Evolutionary conservation across 2,113 vertebrate genomes (phyloP).

Genomic region (Elgaria multicarinata): DNA sequence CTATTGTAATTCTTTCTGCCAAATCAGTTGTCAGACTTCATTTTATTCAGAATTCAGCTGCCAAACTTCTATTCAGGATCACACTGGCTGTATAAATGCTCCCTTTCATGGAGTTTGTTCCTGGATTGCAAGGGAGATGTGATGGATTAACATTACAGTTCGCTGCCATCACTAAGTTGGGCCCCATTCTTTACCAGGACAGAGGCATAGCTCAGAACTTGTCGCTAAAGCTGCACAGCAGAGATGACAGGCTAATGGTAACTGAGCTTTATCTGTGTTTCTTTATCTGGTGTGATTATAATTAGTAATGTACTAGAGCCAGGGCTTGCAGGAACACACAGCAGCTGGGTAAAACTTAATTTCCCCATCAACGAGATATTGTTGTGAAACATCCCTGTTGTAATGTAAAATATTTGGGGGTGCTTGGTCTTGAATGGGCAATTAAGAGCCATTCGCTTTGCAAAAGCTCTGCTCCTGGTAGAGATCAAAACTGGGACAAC

Average conservation of each 20-base stretch:
- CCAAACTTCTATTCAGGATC: slow-evolving; percentile 56
- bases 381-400: too few species aligned
- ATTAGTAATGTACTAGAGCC: too few species aligned
- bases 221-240: background rate
- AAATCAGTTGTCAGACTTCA: slow-evolving; percentile 58
- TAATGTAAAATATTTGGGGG: too few species aligned
- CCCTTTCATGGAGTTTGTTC: background rate
- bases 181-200: background rate
- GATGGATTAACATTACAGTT: background rate
- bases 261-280: too few species aligned
- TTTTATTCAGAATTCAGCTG: slow-evolving; percentile 52
- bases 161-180: background rate
- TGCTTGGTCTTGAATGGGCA: too few species aligned
- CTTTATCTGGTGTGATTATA: too few species aligned
- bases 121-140: background rate
- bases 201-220: background rate
- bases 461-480: too few species aligned
- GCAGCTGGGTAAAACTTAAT: too few species aligned
- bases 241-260: background rate
- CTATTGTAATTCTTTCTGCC: slow-evolving; percentile 60
- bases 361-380: too few species aligned
- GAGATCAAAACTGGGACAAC: too few species aligned
- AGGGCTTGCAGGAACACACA: too few species aligned
- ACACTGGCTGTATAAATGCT: slow-evolving; percentile 46
- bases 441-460: too few species aligned